These are phyloP conservation scores for Hephaestus fuliginosus DNA, from an alignment of 2,797 vertebrate species.

Conservation along the genomic window DNA sequence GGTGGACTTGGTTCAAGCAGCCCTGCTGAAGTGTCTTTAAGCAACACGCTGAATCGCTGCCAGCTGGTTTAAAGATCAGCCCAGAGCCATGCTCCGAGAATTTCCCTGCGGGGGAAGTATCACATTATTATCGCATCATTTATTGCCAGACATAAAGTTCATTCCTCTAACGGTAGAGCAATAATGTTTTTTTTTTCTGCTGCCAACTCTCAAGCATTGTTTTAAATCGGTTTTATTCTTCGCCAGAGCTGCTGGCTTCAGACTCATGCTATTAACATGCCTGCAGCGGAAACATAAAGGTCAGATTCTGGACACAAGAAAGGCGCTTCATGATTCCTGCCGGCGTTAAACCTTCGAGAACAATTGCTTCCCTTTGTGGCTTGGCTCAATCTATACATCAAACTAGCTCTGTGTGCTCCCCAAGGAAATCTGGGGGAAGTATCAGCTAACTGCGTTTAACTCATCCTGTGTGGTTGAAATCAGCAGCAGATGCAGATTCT, in stretches of 20 bases:
- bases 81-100: slow-evolving; percentile 32
- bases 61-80: slow-evolving; percentile 52
- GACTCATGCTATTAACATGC: slow-evolving; percentile 37
- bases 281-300: slow-evolving; percentile 59
- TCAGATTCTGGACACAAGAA: slow-evolving; percentile 50
- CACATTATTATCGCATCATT: slow-evolving; percentile 63
- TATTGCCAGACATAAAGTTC: slow-evolving; percentile 45
- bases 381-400: slow-evolving; percentile 49
- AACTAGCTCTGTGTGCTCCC: slow-evolving; percentile 49
- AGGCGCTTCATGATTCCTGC: slow-evolving; percentile 45
- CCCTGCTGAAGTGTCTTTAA: slow-evolving; percentile 43
- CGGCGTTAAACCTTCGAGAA: slow-evolving; percentile 37
- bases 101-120: slow-evolving; percentile 54
- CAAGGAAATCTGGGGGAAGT: slow-evolving; percentile 45
- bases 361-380: slow-evolving; percentile 42
- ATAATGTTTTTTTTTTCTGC: slow-evolving; percentile 25
- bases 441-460: slow-evolving; percentile 54
- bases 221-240: slow-evolving; percentile 39
- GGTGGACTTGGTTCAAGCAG: slow-evolving; percentile 10
- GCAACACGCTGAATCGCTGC: slow-evolving; percentile 46
- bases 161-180: slow-evolving; percentile 26
- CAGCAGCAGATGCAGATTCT: slow-evolving; percentile 64
- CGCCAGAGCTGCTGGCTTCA: slow-evolving; percentile 28
- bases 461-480: slow-evolving; percentile 60
- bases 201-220: slow-evolving; percentile 9